phyloP scores from a whole-genome alignment of 92 coral and sea anemone genomes.

The Chrysogorgia sp. region DNA sequence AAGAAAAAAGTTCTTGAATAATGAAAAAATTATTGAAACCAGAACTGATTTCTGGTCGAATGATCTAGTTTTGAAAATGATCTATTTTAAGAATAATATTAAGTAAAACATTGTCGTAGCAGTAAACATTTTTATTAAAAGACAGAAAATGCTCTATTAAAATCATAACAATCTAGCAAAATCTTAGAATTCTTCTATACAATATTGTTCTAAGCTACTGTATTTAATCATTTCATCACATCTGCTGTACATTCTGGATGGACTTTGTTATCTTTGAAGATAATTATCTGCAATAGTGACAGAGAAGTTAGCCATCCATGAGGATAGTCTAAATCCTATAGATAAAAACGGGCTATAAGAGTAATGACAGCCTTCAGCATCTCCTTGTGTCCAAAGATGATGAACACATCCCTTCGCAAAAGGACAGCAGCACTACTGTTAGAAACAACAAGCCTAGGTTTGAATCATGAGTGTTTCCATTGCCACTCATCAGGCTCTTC shows the following conservation, averaged over 20 bases:
- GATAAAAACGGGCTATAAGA: slow-evolving; percentile 11
- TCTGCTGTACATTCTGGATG: slow-evolving; percentile 20
- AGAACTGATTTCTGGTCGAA: too few species aligned
- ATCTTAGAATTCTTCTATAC: too few species aligned
- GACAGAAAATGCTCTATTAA: too few species aligned
- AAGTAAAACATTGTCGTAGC: too few species aligned
- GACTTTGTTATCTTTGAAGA: slow-evolving; percentile 9
- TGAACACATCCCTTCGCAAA: slow-evolving; percentile 1
- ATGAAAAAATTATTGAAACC: too few species aligned
- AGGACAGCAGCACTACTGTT: not conserved
- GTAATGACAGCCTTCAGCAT: slow-evolving; percentile 17
- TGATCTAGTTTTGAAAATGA: too few species aligned
- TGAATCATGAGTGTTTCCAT: not conserved
- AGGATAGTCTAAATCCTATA: slow-evolving; percentile 28
- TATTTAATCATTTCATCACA: not conserved
- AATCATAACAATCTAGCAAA: too few species aligned
- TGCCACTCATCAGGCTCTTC: slow-evolving; percentile 19
- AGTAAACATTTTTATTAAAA: too few species aligned
- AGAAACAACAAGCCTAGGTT: not conserved
- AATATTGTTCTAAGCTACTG: too few species aligned
- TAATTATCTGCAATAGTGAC: slow-evolving; percentile 22
- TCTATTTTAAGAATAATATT: too few species aligned
- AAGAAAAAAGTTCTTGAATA: too few species aligned
- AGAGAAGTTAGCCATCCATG: not conserved
- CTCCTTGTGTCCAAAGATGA: slow-evolving; percentile 2